Conservation (phyloP, 2,888 invertebrate genomes). For the Plagodis dolabraria region DNA sequence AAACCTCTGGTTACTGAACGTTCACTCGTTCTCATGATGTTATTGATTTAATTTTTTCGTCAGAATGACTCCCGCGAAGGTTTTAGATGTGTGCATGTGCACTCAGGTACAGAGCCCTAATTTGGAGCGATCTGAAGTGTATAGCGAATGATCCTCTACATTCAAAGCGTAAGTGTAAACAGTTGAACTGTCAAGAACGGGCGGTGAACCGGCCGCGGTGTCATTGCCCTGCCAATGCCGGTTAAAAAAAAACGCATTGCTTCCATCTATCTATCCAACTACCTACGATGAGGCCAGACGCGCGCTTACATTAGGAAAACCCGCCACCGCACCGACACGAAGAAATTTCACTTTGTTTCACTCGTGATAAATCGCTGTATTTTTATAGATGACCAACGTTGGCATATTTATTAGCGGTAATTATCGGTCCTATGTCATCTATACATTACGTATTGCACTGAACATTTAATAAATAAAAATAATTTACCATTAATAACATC, state of each 20-base stretch:
- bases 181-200: slow-evolving; percentile 85
- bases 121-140: slow-evolving; percentile 53
- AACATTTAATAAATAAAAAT: too few relatives aligned
- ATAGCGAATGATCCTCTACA: slow-evolving; percentile 70
- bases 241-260: slow-evolving; percentile 79
- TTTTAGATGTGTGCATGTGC: slow-evolving; percentile 17
- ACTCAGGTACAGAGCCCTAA: slow-evolving; percentile 30
- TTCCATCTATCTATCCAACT: slow-evolving; percentile 69
- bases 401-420: too few relatives aligned
- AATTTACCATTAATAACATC: too few relatives aligned
- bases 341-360: slow-evolving; percentile 15
- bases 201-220: slow-evolving; percentile 78
- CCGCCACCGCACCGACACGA: slow-evolving; percentile 1
- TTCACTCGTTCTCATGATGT: slow-evolving; percentile 14
- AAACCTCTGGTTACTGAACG: slow-evolving; percentile 6
- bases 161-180: slow-evolving; percentile 72
- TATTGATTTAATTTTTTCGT: slow-evolving; percentile 29
- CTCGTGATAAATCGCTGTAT: slow-evolving; percentile 13
- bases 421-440: too few relatives aligned
- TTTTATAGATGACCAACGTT: slow-evolving; percentile 3
- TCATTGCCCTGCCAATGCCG: slow-evolving; percentile 81
- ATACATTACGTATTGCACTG: too few relatives aligned
- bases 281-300: slow-evolving; percentile 60
- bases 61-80: slow-evolving; percentile 24
- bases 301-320: slow-evolving; percentile 58